phyloP scores from a whole-genome alignment of 2,888 invertebrate genomes.

The Operophtera brumata region DNA sequence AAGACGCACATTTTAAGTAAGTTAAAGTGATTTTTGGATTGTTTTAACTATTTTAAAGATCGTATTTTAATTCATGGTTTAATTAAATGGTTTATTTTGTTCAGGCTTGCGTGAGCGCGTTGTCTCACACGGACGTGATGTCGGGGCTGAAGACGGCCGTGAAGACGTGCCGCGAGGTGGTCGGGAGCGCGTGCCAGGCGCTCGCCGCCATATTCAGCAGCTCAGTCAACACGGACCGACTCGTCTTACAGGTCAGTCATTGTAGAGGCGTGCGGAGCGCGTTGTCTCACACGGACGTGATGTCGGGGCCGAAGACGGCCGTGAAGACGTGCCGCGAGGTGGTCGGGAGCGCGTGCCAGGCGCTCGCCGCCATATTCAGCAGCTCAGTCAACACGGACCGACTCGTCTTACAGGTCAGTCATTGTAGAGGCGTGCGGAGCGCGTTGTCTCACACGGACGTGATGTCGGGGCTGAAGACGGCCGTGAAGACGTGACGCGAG shows the following conservation, averaged over 20 bases:
- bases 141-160: conserved; percentile 94
- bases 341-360: no score
- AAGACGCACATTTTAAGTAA: no score
- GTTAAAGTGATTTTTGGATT: no score
- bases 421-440: conserved; percentile 85
- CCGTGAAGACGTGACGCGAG: conserved; percentile 93
- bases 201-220: conserved; percentile 90
- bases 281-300: no score
- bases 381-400: no score
- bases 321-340: no score
- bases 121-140: conserved; percentile 94
- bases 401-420: no score
- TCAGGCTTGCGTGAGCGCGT: conserved; percentile 90
- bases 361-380: no score
- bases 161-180: conserved; percentile 90
- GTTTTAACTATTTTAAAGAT: no score
- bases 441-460: conserved; percentile 93
- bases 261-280: no score
- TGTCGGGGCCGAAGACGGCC: no score
- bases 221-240: conserved; percentile 63
- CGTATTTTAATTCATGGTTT: no score
- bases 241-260: conserved; percentile 61
- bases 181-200: conserved; percentile 93
- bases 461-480: conserved; percentile 92
- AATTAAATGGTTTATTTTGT: not conserved